Conservation (phyloP, 2,888 invertebrate species). For the Muschampia plurimacula region DNA sequence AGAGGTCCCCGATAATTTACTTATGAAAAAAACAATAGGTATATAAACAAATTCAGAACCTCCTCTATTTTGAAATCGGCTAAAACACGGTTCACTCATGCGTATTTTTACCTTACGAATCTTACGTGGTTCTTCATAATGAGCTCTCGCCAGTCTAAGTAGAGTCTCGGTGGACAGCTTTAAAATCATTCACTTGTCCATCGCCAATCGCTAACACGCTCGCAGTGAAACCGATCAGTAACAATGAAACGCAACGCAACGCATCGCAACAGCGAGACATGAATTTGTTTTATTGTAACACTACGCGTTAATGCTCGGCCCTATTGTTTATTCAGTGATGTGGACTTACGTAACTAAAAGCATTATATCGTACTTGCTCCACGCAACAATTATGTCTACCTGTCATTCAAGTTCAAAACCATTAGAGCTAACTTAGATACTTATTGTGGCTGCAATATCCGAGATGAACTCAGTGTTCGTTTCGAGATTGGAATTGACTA, state of each 20-base stretch:
- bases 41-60: no score
- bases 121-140: no score
- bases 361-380: slow-evolving; percentile 16
- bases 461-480: not conserved
- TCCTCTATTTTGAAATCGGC: no score
- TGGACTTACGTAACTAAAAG: slow-evolving; percentile 39
- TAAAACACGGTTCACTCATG: no score
- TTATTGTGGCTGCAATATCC: slow-evolving; percentile 26
- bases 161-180: no score
- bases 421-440: slow-evolving; percentile 23
- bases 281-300: slow-evolving; percentile 37
- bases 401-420: slow-evolving; percentile 38
- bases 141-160: no score
- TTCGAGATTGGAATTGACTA: slow-evolving; percentile 3
- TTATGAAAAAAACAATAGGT: no score
- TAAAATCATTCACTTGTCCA: not conserved
- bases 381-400: slow-evolving; percentile 31
- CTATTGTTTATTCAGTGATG: slow-evolving; percentile 37
- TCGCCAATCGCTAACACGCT: not conserved
- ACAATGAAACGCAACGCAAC: slow-evolving; percentile 37
- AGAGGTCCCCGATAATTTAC: no score
- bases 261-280: slow-evolving; percentile 35
- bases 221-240: not conserved
- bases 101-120: no score
- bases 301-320: slow-evolving; percentile 27